phyloP scores from a whole-genome alignment of 2,888 invertebrate species.

The Acanthosoma haemorrhoidale region DNA sequence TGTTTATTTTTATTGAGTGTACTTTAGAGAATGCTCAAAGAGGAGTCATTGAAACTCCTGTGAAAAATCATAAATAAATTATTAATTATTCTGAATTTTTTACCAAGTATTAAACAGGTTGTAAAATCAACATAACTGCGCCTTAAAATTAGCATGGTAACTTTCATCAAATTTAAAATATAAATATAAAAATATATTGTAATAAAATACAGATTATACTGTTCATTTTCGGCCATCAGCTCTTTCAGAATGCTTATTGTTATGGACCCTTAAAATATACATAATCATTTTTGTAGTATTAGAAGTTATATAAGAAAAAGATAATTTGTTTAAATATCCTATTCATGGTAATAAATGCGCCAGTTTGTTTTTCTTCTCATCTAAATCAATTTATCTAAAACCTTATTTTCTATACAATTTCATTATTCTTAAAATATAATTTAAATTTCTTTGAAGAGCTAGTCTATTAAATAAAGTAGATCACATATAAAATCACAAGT shows the following conservation, averaged over 20 bases:
- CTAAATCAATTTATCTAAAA: not conserved
- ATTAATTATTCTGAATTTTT: no score
- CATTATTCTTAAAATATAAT: slow-evolving; percentile 19
- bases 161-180: not conserved
- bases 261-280: slow-evolving; percentile 5
- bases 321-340: not conserved
- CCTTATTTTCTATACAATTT: not conserved
- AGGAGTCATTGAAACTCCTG: no score
- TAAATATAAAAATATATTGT: not conserved
- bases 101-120: no score
- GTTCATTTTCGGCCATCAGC: not conserved
- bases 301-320: not conserved
- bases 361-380: not conserved
- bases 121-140: no score
- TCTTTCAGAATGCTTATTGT: not conserved
- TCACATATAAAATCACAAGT: slow-evolving; percentile 26
- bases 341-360: not conserved
- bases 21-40: no score
- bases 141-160: slow-evolving; percentile 1
- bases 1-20: no score
- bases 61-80: no score
- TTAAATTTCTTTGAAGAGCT: not conserved
- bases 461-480: slow-evolving; percentile 21
- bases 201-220: not conserved
- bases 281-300: not conserved